Evolutionary conservation across 2,888 invertebrate species (phyloP).

Genomic region (Aspidapion aeneum): DNA sequence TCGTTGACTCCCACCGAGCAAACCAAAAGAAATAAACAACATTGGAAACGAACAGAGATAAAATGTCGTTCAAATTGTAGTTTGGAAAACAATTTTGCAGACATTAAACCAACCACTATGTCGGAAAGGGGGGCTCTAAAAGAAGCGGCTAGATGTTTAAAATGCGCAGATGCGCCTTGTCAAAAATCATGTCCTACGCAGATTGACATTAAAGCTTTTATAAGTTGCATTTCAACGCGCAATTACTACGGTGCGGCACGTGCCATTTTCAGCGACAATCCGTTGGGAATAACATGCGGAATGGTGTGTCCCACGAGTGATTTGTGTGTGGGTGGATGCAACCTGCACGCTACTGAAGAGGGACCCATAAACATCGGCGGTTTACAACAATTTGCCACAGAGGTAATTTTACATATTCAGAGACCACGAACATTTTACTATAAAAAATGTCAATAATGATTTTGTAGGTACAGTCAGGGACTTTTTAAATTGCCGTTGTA

Average conservation of each 20-base stretch:
- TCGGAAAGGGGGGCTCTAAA: constrained; percentile 91
- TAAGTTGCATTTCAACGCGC: constrained; percentile 94
- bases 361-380: constrained; percentile 99
- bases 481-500: too few species aligned
- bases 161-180: constrained; percentile 95
- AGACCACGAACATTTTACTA: too few species aligned
- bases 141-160: constrained; percentile 86
- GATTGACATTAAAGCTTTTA: constrained; percentile 94
- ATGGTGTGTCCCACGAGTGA: constrained; percentile 99
- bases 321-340: constrained; percentile 97
- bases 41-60: constrained; percentile 93
- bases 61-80: constrained; percentile 59
- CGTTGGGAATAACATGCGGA: constrained; percentile 90
- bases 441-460: too few species aligned
- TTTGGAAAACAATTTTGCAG: constrained; percentile 86
- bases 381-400: constrained; percentile 95
- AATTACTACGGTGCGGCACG: constrained; percentile 98
- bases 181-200: constrained; percentile 99
- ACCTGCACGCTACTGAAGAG: constrained; percentile 92
- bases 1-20: constrained; percentile 77
- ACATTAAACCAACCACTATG: constrained; percentile 95
- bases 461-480: too few species aligned
- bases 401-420: constrained; percentile 66
- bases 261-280: constrained; percentile 95
- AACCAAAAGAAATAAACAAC: constrained; percentile 85